phyloP scores from a whole-genome alignment of 2,113 vertebrate species.

The Suricata suricatta region DNA sequence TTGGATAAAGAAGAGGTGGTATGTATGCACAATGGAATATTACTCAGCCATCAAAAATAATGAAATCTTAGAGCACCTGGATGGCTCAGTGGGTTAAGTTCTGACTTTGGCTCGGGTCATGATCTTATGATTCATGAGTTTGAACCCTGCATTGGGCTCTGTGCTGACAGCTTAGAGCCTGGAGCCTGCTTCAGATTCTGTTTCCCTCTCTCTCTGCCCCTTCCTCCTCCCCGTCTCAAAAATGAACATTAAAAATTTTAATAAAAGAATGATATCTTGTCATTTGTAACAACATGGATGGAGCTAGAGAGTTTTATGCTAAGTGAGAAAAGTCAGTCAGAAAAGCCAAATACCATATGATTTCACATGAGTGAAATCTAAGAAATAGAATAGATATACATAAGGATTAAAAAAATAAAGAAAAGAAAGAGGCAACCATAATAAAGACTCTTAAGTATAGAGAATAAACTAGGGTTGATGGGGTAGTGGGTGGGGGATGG shows the following conservation, averaged over 20 bases:
- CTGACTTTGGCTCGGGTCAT: too few species aligned
- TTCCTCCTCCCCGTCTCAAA: too few species aligned
- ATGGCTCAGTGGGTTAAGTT: too few species aligned
- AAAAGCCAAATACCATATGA: not conserved
- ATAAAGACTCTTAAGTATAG: not conserved
- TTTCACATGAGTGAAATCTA: not conserved
- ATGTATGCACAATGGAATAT: not conserved
- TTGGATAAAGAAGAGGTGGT: not conserved
- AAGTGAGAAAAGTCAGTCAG: not conserved
- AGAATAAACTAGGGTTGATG: not conserved
- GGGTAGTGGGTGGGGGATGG: not conserved
- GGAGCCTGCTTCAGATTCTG: too few species aligned
- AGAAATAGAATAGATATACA: not conserved
- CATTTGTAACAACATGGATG: not conserved
- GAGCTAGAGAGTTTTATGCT: not conserved
- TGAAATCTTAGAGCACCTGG: not conserved
- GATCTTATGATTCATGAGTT: too few species aligned
- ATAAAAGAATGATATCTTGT: not conserved
- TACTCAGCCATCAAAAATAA: not conserved
- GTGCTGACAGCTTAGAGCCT: too few species aligned
- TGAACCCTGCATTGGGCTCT: too few species aligned
- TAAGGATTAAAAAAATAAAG: not conserved
- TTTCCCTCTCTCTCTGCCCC: too few species aligned
- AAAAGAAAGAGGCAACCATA: not conserved
- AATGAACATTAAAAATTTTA: too few species aligned